Percentiles rank a stretch among this genome's conserved stretches.
Conservation (phyloP, 2,888 invertebrate species). For the Nomada lathburiana region DNA sequence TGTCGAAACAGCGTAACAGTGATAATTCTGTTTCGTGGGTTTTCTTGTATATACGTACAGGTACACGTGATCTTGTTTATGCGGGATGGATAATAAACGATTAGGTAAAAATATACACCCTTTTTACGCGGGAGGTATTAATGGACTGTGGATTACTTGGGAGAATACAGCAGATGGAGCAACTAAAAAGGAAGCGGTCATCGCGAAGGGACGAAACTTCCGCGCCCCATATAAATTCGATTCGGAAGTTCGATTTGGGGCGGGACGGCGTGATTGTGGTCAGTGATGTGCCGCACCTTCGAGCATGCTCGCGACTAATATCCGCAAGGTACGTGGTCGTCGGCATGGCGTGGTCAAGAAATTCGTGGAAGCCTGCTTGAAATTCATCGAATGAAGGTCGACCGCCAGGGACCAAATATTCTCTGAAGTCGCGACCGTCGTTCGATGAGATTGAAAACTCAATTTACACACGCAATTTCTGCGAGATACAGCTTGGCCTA, state of each 20-base stretch:
- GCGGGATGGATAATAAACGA: too few relatives aligned
- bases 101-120: too few relatives aligned
- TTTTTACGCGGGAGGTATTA: too few relatives aligned
- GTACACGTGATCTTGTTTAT: too few relatives aligned
- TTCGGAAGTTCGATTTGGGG: conserved; percentile 78
- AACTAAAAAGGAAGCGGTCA: conserved; percentile 9
- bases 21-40: not conserved
- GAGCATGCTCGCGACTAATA: conserved; percentile 49
- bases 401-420: conserved; percentile 49
- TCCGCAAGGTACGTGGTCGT: conserved; percentile 42
- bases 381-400: conserved; percentile 79
- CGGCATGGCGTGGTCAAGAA: conserved; percentile 34
- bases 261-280: conserved; percentile 40
- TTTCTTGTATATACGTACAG: not conserved
- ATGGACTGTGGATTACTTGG: too few relatives aligned
- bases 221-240: conserved; percentile 81
- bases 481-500: conserved; percentile 67
- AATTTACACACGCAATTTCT: conserved; percentile 76
- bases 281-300: conserved; percentile 23
- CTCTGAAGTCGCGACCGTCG: conserved; percentile 51
- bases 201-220: conserved; percentile 28
- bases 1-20: not conserved
- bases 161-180: not conserved
- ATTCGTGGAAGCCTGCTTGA: conserved; percentile 77
- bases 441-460: conserved; percentile 80